Evolutionary conservation across 2,113 vertebrate genomes (phyloP), one percentile per base, ranked within the genome.

Genomic region (Hirundichthys speculiger): DNA sequence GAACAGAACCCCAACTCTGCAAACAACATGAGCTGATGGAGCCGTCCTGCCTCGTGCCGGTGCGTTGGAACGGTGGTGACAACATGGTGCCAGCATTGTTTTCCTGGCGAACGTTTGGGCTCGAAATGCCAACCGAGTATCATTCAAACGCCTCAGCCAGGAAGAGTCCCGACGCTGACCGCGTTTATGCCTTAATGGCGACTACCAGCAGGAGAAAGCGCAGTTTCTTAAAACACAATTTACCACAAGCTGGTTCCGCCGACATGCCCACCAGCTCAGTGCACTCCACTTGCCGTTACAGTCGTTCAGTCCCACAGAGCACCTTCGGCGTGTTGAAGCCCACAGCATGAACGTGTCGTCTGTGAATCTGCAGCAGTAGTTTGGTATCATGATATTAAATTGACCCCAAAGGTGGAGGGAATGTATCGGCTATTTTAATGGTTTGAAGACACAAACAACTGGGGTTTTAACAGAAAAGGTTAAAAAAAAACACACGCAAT

Each of bases 261-360:
- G 16, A 64, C 57, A 45, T 46, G 52, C 45, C 46, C 12, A 2
- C 2, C 14, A 34, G 21, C 39, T 19, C 34, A 47, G 20, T 25
- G 34, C 15, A 12, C 22, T 60, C 27, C 56, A 46, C 16, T 59
- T 0, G 40, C 54, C 15, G 21, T 9, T 22, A 3, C 40, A 19
- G 16, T 30, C 57, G 39, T 18, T 43, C 13, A 11, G 20, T 20
- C 13, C 19, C 18, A 1, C 39, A 27, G 25, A 22, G 27, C 62
- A 38, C 18, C 34, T 63, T 39, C 58, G 41, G 52, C 47, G 67
- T 42, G 39, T 30, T 38, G 45, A 47, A 50, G 27, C 27, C 40
- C 0, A 1, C 12, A 14, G 21, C 41, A 13, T 51, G 5, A 47
- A 38, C 4, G 2, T n/a, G 9, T 25, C 19, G 38, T 24, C 40